Percentiles rank a stretch among this genome's conserved stretches.
Conservation (phyloP, 2,888 invertebrate genomes). For the Ichneumoninae sp. region DNA sequence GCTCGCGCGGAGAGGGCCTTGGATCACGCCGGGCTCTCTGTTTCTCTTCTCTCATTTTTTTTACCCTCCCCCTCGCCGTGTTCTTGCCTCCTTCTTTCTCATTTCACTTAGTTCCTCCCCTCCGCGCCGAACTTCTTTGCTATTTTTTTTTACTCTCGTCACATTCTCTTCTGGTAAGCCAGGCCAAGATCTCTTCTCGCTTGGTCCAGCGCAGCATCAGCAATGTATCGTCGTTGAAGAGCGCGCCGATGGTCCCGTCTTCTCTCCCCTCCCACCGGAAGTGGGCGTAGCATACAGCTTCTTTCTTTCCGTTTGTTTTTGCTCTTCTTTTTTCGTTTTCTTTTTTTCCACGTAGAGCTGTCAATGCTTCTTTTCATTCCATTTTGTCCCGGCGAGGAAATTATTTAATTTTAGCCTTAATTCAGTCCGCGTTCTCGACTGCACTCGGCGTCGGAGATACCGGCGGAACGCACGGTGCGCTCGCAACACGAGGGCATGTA, state of each 20-base stretch:
- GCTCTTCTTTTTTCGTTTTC: background rate
- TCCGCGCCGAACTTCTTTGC: constrained; percentile 24
- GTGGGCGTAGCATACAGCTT: constrained; percentile 66
- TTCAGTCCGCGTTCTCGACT: background rate
- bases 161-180: constrained; percentile 22
- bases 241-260: constrained; percentile 30
- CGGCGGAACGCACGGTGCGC: background rate
- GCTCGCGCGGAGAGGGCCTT: constrained; percentile 27
- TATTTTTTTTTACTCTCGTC: constrained; percentile 47
- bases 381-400: constrained; percentile 57
- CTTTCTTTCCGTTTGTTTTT: background rate
- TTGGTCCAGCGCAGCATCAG: background rate
- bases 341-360: constrained; percentile 54
- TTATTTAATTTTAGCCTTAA: constrained; percentile 70
- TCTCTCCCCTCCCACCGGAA: constrained; percentile 60
- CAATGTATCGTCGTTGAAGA: constrained; percentile 17
- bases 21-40: constrained; percentile 22
- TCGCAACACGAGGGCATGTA: background rate
- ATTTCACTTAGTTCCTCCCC: constrained; percentile 31
- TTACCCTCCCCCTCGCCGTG: constrained; percentile 12
- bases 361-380: constrained; percentile 71
- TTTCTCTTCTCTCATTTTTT: constrained; percentile 24
- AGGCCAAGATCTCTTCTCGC: constrained; percentile 25
- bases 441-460: background rate
- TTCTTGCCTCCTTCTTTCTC: constrained; percentile 3